A percentile compares a stretch with the other conserved stretches of the same genome.
These are phyloP conservation scores for Hypotaenidia okinawae DNA, from an alignment of 2,797 vertebrate species.

Conservation along the genomic window DNA sequence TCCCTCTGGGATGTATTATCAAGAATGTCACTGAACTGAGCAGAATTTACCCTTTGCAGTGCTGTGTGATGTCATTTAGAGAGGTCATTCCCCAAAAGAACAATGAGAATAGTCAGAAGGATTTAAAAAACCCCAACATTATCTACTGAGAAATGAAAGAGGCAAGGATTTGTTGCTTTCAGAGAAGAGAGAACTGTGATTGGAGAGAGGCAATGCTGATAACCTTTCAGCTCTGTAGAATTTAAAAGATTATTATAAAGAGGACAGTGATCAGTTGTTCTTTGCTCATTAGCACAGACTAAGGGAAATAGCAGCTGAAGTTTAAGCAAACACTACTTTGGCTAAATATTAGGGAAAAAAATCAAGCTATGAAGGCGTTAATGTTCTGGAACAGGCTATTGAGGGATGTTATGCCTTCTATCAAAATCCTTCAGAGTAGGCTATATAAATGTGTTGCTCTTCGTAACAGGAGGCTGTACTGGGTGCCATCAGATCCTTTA, in stretches of 20 bases:
- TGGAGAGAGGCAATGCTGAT: neutral
- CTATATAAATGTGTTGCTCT: neutral
- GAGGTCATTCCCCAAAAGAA: neutral
- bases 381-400: neutral
- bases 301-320: neutral
- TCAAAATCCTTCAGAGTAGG: neutral
- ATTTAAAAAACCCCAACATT: neutral
- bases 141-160: neutral
- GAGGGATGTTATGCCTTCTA: neutral
- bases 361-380: neutral
- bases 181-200: neutral
- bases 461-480: neutral
- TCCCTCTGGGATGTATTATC: conserved; percentile 30
- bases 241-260: neutral
- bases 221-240: neutral
- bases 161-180: conserved; percentile 1
- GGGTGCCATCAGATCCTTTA: neutral
- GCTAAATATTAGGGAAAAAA: neutral
- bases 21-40: conserved; percentile 1
- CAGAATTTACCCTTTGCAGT: neutral
- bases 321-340: neutral
- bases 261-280: neutral
- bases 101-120: neutral
- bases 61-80: conserved; percentile 1
- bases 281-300: neutral